Evolutionary conservation across 1,140 invertebrate species (phyloP), one percentile per base, ranked within the genome.

Genomic region (Conus betulinus): DNA sequence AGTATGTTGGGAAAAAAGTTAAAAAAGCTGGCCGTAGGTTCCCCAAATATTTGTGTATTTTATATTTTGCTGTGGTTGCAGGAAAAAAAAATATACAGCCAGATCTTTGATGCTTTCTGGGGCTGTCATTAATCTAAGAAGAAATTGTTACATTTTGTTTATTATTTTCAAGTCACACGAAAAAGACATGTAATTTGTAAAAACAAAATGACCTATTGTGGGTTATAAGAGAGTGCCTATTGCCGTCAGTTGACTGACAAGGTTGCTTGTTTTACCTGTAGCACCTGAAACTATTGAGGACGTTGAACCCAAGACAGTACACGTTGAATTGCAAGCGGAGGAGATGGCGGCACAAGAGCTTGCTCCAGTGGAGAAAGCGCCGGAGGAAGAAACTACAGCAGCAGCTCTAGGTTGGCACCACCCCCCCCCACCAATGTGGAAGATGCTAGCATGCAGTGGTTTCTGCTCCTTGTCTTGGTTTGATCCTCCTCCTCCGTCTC

Each of bases 371-470:
- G 84, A 91, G 91, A 92, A 91, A 90, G 87, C 88, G 87, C 63
- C 90, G 39, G 90, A 87, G 55, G 93, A 92, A 84, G 63, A 89
- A 63, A 25, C 67, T 27, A 51, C 87, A 86, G 84, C 91, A 53
- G 87, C 89, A 74, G 88, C 90, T 86, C 82, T 93, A 94, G 93
- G 92, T 93, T 92, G 92, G 92, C 90, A 90, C 63, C 39, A 87
- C 20, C 85, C 85, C 85, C 85, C 87, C 88, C 91, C 39, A 84
- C 89, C 71, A 88, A 89, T 88, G 79, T 91, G 85, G 91, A 90
- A 71, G 91, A 93, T 91, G 91, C 91, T 82, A 91, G 92, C 91
- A 93, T 93, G 92, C 90, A 91, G 84, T 87, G 88, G 39, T 91
- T 92, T 83, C 84, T 93, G 83, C 89, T 92, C 57, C 85, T 90